phyloP scores from a whole-genome alignment of 2,113 vertebrate species.

The Mesitornis unicolor region DNA sequence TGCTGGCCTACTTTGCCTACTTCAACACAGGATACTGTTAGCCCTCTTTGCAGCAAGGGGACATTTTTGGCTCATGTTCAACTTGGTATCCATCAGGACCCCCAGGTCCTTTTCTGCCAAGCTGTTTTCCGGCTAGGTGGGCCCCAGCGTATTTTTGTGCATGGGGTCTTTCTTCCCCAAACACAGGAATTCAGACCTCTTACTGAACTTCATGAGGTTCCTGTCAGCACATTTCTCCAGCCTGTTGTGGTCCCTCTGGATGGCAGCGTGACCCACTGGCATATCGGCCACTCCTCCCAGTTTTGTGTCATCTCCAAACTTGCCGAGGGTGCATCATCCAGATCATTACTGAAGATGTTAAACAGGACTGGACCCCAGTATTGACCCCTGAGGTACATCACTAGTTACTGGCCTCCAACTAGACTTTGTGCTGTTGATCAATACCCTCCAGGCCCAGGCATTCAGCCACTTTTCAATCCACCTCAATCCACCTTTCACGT shows the following conservation, averaged over 20 bases:
- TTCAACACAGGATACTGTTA: not conserved
- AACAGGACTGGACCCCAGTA: not conserved
- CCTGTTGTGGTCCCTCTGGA: not conserved
- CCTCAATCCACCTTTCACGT: not conserved
- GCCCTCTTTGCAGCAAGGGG: not conserved
- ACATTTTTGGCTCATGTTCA: not conserved
- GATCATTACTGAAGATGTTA: not conserved
- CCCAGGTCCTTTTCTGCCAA: not conserved
- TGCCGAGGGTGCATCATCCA: not conserved
- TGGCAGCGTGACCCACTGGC: not conserved
- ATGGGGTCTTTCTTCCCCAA: not conserved
- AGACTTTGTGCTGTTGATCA: not conserved
- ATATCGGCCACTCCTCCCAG: not conserved
- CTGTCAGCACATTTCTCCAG: not conserved
- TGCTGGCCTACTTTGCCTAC: not conserved
- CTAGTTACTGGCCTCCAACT: not conserved
- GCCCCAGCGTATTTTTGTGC: not conserved
- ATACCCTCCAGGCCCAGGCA: not conserved
- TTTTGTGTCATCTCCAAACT: not conserved
- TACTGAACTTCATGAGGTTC: not conserved
- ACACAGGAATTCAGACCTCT: not conserved
- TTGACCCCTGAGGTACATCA: not conserved
- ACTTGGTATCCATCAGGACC: fast-evolving
- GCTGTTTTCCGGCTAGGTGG: not conserved
- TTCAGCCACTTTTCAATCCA: not conserved